A percentile compares a stretch with the other conserved stretches of the same genome.
Evolutionary conservation across 1,140 invertebrate species (phyloP).

Genomic region (Pollicipes pollicipes): DNA sequence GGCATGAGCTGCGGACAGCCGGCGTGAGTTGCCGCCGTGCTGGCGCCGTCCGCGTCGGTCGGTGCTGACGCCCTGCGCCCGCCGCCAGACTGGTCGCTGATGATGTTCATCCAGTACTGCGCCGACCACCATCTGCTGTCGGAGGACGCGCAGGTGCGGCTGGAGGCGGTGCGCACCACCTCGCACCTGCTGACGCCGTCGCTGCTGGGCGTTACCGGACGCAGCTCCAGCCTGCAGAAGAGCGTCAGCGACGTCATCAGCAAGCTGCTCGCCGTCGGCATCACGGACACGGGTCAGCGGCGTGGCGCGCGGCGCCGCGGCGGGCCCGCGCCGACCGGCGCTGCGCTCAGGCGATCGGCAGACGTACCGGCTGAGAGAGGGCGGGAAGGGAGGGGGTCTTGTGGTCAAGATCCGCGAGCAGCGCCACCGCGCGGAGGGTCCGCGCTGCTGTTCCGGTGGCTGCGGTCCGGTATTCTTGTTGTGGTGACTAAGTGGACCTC

Average conservation of each 20-base stretch:
- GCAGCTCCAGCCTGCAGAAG: constrained; percentile 11
- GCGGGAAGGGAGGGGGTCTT: too few species aligned
- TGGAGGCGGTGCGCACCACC: constrained; percentile 91
- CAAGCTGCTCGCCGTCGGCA: constrained; percentile 79
- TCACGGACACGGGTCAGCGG: constrained; percentile 60
- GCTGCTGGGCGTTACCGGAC: constrained; percentile 10
- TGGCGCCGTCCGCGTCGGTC: background rate
- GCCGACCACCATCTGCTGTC: constrained; percentile 82
- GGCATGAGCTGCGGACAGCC: background rate
- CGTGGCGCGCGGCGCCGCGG: too few species aligned
- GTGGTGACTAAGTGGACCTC: too few species aligned
- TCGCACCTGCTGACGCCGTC: too few species aligned
- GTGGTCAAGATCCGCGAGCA: too few species aligned
- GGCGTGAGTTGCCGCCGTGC: background rate
- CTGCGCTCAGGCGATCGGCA: background rate
- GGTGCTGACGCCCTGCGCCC: background rate
- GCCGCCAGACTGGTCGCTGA: background rate
- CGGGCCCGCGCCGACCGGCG: too few species aligned
- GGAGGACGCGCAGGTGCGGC: constrained; percentile 74
- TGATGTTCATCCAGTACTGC: constrained; percentile 11
- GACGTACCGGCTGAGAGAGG: too few species aligned
- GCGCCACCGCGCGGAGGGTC: too few species aligned
- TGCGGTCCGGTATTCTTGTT: too few species aligned
- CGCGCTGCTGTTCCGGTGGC: too few species aligned
- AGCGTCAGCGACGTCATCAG: constrained; percentile 72